Conservation (phyloP, 2,113 vertebrate genomes). For the Rhinoderma darwinii region DNA sequence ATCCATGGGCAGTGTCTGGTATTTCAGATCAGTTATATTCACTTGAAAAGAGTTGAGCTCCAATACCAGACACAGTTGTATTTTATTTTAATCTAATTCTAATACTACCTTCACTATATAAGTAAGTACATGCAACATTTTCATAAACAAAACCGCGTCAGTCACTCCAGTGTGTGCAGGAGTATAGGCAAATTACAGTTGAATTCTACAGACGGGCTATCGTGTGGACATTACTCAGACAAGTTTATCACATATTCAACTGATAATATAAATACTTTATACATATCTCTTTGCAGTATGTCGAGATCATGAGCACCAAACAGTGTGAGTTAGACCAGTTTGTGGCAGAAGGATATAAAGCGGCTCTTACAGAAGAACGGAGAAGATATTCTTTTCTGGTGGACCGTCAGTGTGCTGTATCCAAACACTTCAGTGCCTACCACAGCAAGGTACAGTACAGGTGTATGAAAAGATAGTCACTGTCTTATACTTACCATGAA, state of each 20-base stretch:
- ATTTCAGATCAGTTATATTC: too few species aligned
- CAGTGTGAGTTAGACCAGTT: slow-evolving; percentile 80
- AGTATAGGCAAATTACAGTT: background rate
- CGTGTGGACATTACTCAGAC: background rate
- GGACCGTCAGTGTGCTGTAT: slow-evolving; percentile 83
- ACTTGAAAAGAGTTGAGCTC: background rate
- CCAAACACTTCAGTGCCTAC: slow-evolving; percentile 83
- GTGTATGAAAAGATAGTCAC: background rate
- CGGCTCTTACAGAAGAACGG: slow-evolving; percentile 82
- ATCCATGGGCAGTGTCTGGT: too few species aligned
- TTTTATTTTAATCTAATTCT: too few species aligned
- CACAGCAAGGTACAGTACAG: slow-evolving; percentile 77
- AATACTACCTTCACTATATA: too few species aligned
- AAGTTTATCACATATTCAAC: background rate
- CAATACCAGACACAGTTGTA: background rate
- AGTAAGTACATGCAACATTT: background rate
- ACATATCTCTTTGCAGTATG: slow-evolving; percentile 69
- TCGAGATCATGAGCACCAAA: slow-evolving; percentile 83
- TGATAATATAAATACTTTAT: background rate
- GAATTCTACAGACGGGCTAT: background rate
- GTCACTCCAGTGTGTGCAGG: background rate
- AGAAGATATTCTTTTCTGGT: slow-evolving; percentile 84
- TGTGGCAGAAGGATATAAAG: slow-evolving; percentile 81
- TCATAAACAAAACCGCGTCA: background rate
- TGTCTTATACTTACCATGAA: background rate